Percentiles rank a stretch among this genome's conserved stretches.
phyloP scores from a whole-genome alignment of 2,113 vertebrate genomes.

The Amblyornis subalaris region DNA sequence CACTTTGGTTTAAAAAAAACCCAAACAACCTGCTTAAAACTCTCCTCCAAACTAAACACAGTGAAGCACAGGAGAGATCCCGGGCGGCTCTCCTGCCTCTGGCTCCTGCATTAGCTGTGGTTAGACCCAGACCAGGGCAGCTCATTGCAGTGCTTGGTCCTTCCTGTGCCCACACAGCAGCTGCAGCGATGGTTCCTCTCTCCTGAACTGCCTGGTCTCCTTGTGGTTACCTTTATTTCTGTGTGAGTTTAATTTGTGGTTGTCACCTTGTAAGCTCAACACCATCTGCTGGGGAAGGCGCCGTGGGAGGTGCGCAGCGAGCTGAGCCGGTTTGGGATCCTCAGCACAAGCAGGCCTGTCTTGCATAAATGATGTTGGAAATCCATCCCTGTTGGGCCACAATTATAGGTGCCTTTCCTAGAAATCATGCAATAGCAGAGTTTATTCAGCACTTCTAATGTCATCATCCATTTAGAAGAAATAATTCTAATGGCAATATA shows the following conservation, averaged over 20 bases:
- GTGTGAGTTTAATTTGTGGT: not conserved
- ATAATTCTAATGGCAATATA: not conserved
- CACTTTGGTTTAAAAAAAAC: not conserved
- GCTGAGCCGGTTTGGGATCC: not conserved
- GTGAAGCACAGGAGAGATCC: not conserved
- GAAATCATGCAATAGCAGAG: not conserved
- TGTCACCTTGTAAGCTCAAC: not conserved
- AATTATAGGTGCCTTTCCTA: not conserved
- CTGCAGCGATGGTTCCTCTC: fast-evolving
- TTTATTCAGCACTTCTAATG: not conserved
- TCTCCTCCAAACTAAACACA: not conserved
- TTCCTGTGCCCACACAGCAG: not conserved
- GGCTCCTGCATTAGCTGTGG: fast-evolving
- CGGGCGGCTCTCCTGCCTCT: not conserved
- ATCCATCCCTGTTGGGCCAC: not conserved
- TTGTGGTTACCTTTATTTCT: not conserved
- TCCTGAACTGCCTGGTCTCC: fast-evolving
- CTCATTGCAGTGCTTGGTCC: not conserved
- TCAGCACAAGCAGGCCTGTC: not conserved
- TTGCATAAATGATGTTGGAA: not conserved
- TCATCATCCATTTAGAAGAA: not conserved
- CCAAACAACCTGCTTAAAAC: not conserved
- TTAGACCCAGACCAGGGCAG: fast-evolving
- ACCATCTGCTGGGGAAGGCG: not conserved
- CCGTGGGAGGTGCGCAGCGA: fast-evolving